phyloP scores from a whole-genome alignment of 2,797 vertebrate genomes.

The Fundulus diaphanus region DNA sequence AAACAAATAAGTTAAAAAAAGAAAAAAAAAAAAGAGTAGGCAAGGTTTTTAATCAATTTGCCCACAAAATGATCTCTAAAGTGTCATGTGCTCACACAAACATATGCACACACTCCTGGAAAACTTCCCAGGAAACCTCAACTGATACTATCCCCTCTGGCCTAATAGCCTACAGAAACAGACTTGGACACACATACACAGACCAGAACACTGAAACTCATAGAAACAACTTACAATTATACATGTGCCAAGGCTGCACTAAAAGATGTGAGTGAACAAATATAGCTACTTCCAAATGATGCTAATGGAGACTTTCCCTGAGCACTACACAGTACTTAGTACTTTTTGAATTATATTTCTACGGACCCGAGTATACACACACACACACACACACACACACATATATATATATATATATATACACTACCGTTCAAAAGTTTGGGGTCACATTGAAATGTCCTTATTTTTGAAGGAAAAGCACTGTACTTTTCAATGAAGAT shows the following conservation, averaged over 20 bases:
- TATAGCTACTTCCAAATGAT: constrained; percentile 33
- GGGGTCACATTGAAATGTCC: too few species aligned
- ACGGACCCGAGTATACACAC: constrained; percentile 14
- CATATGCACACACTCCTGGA: constrained; percentile 38
- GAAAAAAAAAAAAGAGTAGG: constrained; percentile 13
- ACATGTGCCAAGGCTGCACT: constrained; percentile 28
- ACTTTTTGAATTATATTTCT: constrained; percentile 29
- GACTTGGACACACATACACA: constrained; percentile 21
- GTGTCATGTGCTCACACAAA: constrained; percentile 11
- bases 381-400: too few species aligned
- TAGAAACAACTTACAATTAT: constrained; percentile 38
- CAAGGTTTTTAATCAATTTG: constrained; percentile 45
- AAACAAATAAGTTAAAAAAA: too few species aligned
- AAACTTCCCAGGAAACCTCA: constrained; percentile 58
- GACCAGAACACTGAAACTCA: constrained; percentile 21
- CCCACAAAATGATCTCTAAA: constrained; percentile 13
- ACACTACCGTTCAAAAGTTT: too few species aligned
- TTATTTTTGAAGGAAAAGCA: too few species aligned
- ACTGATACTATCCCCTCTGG: constrained; percentile 46
- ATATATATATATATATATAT: too few species aligned
- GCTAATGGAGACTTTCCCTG: constrained; percentile 32
- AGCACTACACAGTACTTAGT: constrained; percentile 19
- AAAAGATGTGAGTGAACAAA: constrained; percentile 47
- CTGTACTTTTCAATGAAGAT: too few species aligned
- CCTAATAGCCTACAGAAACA: constrained; percentile 56